Percentiles rank a stretch among this genome's conserved stretches.
Conservation (phyloP, 2,113 vertebrate species). For the Prochilodus magdalenae region DNA sequence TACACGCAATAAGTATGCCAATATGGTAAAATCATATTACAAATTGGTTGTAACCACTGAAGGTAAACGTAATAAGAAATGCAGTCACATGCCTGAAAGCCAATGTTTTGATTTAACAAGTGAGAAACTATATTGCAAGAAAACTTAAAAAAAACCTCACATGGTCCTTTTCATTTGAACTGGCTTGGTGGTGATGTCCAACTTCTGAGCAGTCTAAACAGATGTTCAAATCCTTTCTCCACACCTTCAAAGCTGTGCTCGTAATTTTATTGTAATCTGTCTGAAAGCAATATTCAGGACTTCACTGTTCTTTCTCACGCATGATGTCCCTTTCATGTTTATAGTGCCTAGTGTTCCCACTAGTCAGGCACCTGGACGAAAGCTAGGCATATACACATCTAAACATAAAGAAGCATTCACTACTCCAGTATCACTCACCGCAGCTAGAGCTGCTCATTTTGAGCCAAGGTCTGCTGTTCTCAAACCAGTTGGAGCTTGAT, state of each 20-base stretch:
- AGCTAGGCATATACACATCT: neutral
- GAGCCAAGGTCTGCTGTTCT: neutral
- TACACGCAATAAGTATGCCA: neutral
- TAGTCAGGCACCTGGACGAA: neutral
- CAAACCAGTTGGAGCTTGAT: neutral
- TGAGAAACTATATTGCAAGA: too few relatives aligned
- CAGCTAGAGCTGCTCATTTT: neutral
- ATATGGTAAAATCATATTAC: neutral
- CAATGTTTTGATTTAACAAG: too few relatives aligned
- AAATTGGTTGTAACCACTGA: neutral
- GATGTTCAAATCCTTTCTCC: too few relatives aligned
- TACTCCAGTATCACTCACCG: neutral
- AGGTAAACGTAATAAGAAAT: neutral
- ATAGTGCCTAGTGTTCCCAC: neutral
- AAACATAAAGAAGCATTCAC: conserved; percentile 8
- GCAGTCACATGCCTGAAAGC: too few relatives aligned
- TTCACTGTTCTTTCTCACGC: neutral
- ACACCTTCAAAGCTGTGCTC: too few relatives aligned
- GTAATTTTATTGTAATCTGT: neutral
- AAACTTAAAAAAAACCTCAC: too few relatives aligned
- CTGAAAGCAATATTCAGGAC: neutral
- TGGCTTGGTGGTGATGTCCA: too few relatives aligned
- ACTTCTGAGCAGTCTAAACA: too few relatives aligned
- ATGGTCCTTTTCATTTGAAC: too few relatives aligned
- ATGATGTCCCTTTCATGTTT: neutral